Conservation (phyloP, 2,888 invertebrate species). For the Teleogryllus oceanicus region DNA sequence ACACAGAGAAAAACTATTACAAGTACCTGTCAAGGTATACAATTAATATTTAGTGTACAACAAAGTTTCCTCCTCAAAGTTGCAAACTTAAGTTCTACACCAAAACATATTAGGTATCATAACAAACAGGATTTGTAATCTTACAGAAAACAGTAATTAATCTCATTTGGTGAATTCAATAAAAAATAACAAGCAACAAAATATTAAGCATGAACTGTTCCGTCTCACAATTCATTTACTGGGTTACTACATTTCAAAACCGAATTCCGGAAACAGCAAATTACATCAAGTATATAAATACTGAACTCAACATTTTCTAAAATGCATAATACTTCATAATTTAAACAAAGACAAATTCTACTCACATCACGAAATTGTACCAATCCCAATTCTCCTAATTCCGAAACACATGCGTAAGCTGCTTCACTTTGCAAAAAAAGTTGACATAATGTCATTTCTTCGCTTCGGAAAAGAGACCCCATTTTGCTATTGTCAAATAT, state of each 20-base stretch:
- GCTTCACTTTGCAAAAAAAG: conserved; percentile 95
- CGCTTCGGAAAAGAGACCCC: conserved; percentile 41
- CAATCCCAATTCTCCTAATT: conserved; percentile 61
- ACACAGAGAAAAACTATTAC: conserved; percentile 38
- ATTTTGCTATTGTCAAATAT: conserved; percentile 34
- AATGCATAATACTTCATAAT: not conserved
- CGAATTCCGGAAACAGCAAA: too few species aligned
- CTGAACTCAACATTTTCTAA: not conserved
- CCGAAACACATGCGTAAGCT: conserved; percentile 60
- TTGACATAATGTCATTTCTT: conserved; percentile 98
- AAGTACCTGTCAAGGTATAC: too few species aligned
- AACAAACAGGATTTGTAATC: too few species aligned
- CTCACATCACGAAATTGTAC: conserved; percentile 64
- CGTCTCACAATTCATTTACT: too few species aligned
- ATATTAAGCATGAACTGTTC: too few species aligned
- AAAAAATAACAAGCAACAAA: too few species aligned
- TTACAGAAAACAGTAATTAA: too few species aligned
- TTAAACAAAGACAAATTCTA: not conserved
- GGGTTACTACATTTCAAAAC: not conserved
- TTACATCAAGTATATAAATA: not conserved
- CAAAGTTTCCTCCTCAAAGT: too few species aligned
- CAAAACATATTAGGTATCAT: too few species aligned
- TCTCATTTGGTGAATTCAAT: too few species aligned
- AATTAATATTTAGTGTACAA: too few species aligned
- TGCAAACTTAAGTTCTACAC: too few species aligned